These are phyloP conservation scores for Poicephalus gulielmi DNA, from an alignment of 2,113 vertebrate species.

Conservation along the genomic window DNA sequence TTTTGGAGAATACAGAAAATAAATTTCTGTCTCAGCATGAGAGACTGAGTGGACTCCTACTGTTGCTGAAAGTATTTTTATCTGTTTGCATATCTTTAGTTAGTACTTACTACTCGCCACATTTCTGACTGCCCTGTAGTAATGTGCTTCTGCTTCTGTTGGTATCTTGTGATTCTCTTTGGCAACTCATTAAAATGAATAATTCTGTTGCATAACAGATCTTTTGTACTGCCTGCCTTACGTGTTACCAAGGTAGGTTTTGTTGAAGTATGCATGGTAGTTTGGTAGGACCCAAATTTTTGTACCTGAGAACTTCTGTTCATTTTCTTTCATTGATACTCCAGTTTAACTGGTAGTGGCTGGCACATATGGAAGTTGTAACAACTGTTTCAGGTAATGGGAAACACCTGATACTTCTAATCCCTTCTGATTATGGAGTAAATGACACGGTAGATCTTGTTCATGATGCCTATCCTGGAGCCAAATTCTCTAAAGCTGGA, in stretches of 20 bases:
- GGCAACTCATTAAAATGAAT: not conserved
- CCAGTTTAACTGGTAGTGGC: not conserved
- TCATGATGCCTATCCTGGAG: not conserved
- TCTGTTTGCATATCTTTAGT: not conserved
- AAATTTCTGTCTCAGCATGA: not conserved
- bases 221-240: not conserved
- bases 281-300: not conserved
- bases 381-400: not conserved
- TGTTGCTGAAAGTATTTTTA: not conserved
- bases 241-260: not conserved
- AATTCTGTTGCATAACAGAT: not conserved
- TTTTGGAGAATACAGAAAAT: not conserved
- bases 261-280: not conserved
- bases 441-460: not conserved
- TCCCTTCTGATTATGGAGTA: not conserved
- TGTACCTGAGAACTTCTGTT: not conserved
- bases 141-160: not conserved
- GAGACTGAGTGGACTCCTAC: not conserved
- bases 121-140: not conserved
- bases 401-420: not conserved
- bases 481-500: not conserved
- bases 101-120: not conserved
- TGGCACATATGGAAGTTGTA: fast-evolving
- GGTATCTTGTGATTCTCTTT: not conserved
- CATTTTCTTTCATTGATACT: not conserved